Base-by-base conservation (phyloP, 2,888 invertebrate species). In the Trichopoda pennipes region DNA sequence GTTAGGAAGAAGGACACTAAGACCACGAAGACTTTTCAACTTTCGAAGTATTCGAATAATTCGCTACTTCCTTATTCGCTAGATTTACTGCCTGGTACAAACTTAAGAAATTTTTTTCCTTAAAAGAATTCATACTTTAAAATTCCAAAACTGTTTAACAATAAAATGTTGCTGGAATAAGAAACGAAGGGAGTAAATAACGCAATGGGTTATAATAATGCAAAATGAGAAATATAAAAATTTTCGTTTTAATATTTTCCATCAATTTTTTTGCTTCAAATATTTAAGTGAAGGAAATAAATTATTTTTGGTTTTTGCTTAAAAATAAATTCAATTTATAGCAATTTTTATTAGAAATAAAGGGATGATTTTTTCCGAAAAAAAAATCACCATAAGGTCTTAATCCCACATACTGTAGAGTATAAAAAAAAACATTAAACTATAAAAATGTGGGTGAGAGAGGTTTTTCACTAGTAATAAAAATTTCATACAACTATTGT, bases 241-340 rank as follows among this genome's bases (percentile, higher is more conserved):
- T 49, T 35, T 68, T 17, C 17, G 35, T 79, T 78, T 83, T 42
- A 63, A 44, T 17, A 58, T 47, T 69, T 51, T 55, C 58, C n/a
- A 49, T 23, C 3, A 60, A 28, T 55, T 63, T 66, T 72, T 47
- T 69, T 68, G 84, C 73, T 80, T 77, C 80, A 9, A 47, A 10
- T 35, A 83, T 85, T 87, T 75, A 81, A 82, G 56, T 82, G 12
- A 61, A 64, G 23, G 17, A 63, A 69, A 56, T 69, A 47, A 53
- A 49, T 60, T 49, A 49, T 75, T 58, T 60, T 49, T 23, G n/a
- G 14, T 70, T 85, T 87, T 88, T 87, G 87, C 85, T 88, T 87
- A 87, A 80, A 81, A 73, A 53, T 60, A 66, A 44, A 75, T 28
- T 6, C 42, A 58, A 75, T 68, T 75, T 64, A 70, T 64, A 7